Percentiles rank a stretch among this genome's conserved stretches.
These are phyloP conservation scores for Columba guinea DNA, from an alignment of 2,797 vertebrate genomes.

Conservation along the genomic window DNA sequence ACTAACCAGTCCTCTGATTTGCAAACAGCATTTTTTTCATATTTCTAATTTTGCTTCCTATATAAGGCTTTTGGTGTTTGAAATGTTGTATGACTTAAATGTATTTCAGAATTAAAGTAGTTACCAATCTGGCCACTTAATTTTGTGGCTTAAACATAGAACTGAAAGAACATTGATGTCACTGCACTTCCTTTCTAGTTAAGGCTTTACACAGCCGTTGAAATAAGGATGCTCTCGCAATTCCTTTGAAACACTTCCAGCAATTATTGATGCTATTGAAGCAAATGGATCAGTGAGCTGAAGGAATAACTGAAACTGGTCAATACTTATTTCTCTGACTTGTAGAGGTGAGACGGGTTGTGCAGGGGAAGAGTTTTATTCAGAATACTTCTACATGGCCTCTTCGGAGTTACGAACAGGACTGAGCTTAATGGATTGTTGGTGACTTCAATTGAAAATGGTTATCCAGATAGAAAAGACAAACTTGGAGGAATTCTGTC, in stretches of 20 bases:
- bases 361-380: background rate
- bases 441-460: background rate
- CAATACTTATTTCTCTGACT: accelerated
- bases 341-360: background rate
- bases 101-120: background rate
- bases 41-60: background rate
- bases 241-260: background rate
- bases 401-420: background rate
- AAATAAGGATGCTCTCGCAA: background rate
- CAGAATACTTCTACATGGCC: background rate
- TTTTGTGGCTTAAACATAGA: background rate
- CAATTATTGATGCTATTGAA: background rate
- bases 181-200: background rate
- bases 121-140: background rate
- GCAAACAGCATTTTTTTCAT: background rate
- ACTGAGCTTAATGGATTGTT: background rate
- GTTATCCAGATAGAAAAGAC: background rate
- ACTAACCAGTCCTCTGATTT: background rate
- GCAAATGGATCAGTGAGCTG: background rate
- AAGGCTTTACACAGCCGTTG: background rate
- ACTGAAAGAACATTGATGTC: background rate
- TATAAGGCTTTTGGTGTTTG: background rate
- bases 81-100: background rate
- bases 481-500: background rate
- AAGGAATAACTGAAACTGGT: background rate